Percentiles rank a stretch among this genome's conserved stretches.
These are phyloP conservation scores for Leptopilina syphax DNA, from an alignment of 2,888 invertebrate genomes.

Conservation along the genomic window DNA sequence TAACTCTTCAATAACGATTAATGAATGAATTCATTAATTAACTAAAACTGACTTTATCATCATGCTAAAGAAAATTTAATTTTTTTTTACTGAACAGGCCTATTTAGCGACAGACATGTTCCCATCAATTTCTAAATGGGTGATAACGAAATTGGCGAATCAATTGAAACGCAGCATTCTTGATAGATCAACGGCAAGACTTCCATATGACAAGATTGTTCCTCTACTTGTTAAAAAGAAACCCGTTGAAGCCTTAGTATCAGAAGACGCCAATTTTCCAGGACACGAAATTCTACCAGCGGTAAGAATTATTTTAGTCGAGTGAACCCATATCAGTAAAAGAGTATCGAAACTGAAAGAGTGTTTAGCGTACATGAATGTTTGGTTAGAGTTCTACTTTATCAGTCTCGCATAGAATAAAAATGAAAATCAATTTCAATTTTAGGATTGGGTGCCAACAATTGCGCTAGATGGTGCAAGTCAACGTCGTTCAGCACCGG, in stretches of 20 bases:
- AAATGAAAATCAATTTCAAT: too few species aligned
- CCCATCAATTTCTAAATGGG: slow-evolving; percentile 69
- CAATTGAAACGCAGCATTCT: slow-evolving; percentile 55
- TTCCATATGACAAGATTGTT: slow-evolving; percentile 60
- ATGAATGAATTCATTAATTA: too few species aligned
- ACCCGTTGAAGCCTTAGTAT: slow-evolving; percentile 50
- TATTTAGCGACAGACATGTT: slow-evolving; percentile 46
- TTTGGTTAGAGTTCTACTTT: neutral
- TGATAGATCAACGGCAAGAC: slow-evolving; percentile 54
- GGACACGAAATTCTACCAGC: slow-evolving; percentile 70
- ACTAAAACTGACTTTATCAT: too few species aligned
- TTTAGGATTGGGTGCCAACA: slow-evolving; percentile 91
- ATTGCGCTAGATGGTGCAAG: slow-evolving; percentile 88
- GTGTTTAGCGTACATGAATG: neutral
- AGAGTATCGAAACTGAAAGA: neutral
- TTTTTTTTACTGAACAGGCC: slow-evolving; percentile 45
- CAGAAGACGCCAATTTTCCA: slow-evolving; percentile 61
- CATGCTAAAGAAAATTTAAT: too few species aligned
- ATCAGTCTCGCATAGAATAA: too few species aligned
- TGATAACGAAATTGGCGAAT: slow-evolving; percentile 55
- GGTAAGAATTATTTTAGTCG: slow-evolving; percentile 58
- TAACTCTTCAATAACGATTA: too few species aligned
- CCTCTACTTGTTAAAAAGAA: slow-evolving; percentile 62
- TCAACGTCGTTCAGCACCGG: slow-evolving; percentile 81
- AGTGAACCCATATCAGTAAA: neutral